Evolutionary conservation across 92 coral and sea anemone species (phyloP), one percentile per base, ranked within the genome.

Genomic region (Phenganax stokvisi): DNA sequence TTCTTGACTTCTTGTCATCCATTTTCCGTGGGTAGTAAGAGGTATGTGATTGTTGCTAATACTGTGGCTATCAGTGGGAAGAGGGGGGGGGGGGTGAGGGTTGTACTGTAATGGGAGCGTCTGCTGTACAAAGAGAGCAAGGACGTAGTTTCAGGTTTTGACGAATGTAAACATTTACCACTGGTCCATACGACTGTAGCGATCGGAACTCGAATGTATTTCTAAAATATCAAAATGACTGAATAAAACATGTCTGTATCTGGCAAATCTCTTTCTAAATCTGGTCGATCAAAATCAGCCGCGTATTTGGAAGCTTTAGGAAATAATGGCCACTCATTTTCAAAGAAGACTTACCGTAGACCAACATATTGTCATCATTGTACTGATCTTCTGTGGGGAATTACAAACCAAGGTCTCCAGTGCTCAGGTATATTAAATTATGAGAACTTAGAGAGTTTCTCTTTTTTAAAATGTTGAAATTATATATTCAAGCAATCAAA

Each of bases 291-390:
- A 5, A 59, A 51, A 8, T 77, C 81, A 2, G 81, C 70, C 9
- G 81, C 81, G n/a, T 76, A 16, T 55, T 68, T 76, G 12, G 81
- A 87, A 55, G 97, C 98, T 54, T 96, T 89, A 79, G 98, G 98
- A 0, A 96, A 91, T 79, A 91, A 93, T 83, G 98, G 98, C 16
- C 98, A 93, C 87, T 91, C 94, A 13, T 93, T 93, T 59, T 78
- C 81, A 20, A 87, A 82, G 75, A 89, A 88, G 84, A 82, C 97
- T 0, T 93, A 89, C 78, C 92, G 93, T 0, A 84, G 98, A 10
- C 98, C 94, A 11, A 91, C 92, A 6, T 93, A 89, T 78, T 93
- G 98, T 64, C 94, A 93, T 81, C 97, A 93, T 75, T 93, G 98
- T 54, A 93, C 98, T 25, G 93, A 91, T 83, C 31, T 93, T 60